Evolutionary conservation across 2,797 vertebrate species (phyloP).

Genomic region (Sciaenops ocellatus): DNA sequence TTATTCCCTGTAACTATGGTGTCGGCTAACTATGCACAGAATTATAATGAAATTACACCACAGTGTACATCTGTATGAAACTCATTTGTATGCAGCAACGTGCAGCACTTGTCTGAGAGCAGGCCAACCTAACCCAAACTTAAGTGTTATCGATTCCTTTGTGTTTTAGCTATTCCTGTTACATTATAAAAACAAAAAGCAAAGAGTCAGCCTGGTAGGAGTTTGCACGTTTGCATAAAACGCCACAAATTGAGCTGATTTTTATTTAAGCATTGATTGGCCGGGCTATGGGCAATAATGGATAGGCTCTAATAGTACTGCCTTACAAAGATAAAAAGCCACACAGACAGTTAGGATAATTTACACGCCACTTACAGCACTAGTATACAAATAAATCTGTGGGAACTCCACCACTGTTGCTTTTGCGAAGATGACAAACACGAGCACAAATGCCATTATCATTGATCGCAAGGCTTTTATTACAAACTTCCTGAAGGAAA

Average conservation of each 20-base stretch:
- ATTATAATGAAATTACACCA: conserved; percentile 79
- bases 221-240: conserved; percentile 83
- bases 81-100: conserved; percentile 77
- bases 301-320: conserved; percentile 86
- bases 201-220: conserved; percentile 70
- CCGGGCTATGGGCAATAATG: conserved; percentile 84
- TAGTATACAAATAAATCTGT: conserved; percentile 90
- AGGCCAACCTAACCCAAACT: conserved; percentile 77
- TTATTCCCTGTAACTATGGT: conserved; percentile 63
- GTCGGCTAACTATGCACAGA: conserved; percentile 69
- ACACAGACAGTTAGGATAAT: conserved; percentile 89
- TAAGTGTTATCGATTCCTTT: conserved; percentile 83
- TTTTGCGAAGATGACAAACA: conserved; percentile 90
- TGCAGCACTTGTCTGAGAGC: conserved; percentile 74
- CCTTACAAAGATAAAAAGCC: conserved; percentile 88
- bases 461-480: conserved; percentile 89
- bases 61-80: conserved; percentile 71
- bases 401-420: conserved; percentile 87
- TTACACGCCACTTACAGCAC: conserved; percentile 91
- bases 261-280: conserved; percentile 87
- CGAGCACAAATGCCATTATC: conserved; percentile 89
- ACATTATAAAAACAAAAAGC: conserved; percentile 80
- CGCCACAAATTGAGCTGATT: conserved; percentile 82
- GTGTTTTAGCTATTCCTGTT: conserved; percentile 81
- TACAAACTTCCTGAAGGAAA: conserved; percentile 88